Conservation (phyloP, 2,797 vertebrate genomes). For the Ara ararauna region DNA sequence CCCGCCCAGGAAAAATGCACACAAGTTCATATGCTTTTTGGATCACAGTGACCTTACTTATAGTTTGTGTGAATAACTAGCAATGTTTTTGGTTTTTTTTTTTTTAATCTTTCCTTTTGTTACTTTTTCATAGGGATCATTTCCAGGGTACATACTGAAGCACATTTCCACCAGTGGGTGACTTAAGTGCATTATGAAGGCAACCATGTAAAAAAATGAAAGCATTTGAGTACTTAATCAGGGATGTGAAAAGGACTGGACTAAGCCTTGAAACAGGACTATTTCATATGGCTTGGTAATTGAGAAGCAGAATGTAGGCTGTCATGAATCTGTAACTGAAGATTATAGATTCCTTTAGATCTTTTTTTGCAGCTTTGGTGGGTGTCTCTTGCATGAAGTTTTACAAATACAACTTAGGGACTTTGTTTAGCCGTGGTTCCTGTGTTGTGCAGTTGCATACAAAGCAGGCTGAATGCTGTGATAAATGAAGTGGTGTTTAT, state of each 20-base stretch:
- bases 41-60: neutral
- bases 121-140: neutral
- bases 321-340: neutral
- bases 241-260: neutral
- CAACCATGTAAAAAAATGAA: neutral
- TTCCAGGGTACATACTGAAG: neutral
- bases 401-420: neutral
- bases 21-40: neutral
- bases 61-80: neutral
- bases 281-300: neutral
- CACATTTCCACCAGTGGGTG: neutral
- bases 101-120: neutral
- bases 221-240: neutral
- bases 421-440: neutral
- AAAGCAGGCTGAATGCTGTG: neutral
- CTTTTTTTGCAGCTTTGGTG: neutral
- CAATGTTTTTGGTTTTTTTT: neutral
- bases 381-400: neutral
- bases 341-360: neutral
- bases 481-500: constrained; percentile 65
- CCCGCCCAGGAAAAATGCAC: neutral
- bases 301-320: neutral
- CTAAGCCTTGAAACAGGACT: neutral
- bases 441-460: neutral
- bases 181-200: neutral